Evolutionary conservation across 2,113 vertebrate genomes (phyloP).

Genomic region (Puntigrus tetrazona): DNA sequence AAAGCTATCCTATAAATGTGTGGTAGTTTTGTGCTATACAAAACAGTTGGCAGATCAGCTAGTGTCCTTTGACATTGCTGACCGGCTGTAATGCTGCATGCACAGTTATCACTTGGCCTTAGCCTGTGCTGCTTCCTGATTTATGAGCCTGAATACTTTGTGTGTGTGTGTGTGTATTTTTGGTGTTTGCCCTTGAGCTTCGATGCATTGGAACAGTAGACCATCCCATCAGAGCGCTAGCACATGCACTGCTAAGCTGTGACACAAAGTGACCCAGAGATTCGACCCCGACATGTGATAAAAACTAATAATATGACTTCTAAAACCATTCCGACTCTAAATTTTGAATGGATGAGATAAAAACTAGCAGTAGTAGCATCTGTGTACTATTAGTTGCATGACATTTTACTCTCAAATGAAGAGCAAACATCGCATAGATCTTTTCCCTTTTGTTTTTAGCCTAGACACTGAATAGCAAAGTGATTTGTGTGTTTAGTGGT

Average conservation of each 20-base stretch:
- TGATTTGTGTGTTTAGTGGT: background rate
- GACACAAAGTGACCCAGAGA: background rate
- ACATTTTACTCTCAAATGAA: background rate
- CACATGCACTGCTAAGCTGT: conserved; percentile 32
- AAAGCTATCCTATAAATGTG: background rate
- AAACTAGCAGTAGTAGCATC: background rate
- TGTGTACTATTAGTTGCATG: background rate
- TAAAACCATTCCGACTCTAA: background rate
- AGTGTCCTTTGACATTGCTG: conserved; percentile 43
- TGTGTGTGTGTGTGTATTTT: conserved; percentile 23
- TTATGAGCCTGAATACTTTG: conserved; percentile 34
- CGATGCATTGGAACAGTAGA: conserved; percentile 35
- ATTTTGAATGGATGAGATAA: background rate
- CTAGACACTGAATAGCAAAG: background rate
- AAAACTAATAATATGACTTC: background rate
- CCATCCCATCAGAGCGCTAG: conserved; percentile 36
- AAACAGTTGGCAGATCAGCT: conserved; percentile 1
- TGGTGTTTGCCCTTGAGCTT: conserved; percentile 39
- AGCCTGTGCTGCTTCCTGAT: conserved; percentile 28
- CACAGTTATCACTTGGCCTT: conserved; percentile 29
- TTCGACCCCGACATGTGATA: background rate
- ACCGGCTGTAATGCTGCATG: conserved; percentile 49
- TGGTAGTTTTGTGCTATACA: background rate
- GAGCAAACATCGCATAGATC: background rate
- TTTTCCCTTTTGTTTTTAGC: background rate